Percentiles rank a stretch among this genome's conserved stretches.
Conservation (phyloP, 2,888 invertebrate genomes). For the Spisula subtruncata region DNA sequence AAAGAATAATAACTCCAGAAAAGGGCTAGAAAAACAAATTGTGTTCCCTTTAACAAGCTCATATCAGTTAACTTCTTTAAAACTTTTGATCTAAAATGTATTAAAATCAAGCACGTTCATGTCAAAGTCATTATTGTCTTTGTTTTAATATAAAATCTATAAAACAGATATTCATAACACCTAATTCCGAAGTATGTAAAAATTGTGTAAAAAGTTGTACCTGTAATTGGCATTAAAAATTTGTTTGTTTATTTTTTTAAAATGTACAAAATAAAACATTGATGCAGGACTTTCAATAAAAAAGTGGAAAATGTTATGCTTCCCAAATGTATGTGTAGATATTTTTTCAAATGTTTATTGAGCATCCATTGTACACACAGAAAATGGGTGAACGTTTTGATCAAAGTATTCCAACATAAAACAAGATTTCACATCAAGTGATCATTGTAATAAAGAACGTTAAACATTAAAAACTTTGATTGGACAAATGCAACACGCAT, state of each 20-base stretch:
- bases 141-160: no score
- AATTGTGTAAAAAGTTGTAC: no score
- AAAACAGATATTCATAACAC: no score
- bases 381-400: background rate
- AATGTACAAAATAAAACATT: background rate
- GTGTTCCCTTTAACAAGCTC: no score
- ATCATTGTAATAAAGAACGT: background rate
- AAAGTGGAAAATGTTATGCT: background rate
- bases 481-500: background rate
- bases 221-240: background rate
- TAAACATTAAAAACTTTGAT: background rate
- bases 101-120: no score
- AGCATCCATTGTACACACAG: background rate
- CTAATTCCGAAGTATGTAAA: no score
- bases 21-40: no score
- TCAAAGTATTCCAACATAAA: background rate
- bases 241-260: background rate
- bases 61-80: no score
- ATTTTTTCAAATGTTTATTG: background rate
- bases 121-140: no score
- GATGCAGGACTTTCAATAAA: background rate
- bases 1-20: no score
- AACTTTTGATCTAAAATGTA: no score
- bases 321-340: background rate
- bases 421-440: background rate